Conservation (phyloP, 2,797 vertebrate genomes). For the Melanitta fusca region DNA sequence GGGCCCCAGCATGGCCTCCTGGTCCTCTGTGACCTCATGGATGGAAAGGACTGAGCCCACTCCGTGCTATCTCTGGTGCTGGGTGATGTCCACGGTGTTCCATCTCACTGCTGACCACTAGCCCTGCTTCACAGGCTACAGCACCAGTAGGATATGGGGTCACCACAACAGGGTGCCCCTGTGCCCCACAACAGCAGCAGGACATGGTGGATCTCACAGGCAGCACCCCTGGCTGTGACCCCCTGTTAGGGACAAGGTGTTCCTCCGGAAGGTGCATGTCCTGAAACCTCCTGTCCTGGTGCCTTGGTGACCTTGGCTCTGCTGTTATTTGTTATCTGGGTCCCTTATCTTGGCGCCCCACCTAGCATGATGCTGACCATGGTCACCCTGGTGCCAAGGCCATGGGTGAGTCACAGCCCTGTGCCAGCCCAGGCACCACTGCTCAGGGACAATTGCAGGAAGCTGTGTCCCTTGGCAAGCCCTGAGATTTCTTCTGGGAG, state of each 20-base stretch:
- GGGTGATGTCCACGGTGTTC: no score
- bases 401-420: background rate
- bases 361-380: background rate
- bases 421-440: background rate
- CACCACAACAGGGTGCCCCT: background rate
- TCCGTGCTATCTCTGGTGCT: no score
- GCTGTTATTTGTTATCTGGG: background rate
- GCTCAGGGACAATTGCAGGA: slow-evolving; percentile 49
- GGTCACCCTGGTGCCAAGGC: background rate
- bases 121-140: background rate
- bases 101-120: background rate
- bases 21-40: no score
- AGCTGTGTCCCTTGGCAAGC: background rate
- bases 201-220: background rate
- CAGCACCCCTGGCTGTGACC: background rate
- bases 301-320: background rate
- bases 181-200: background rate
- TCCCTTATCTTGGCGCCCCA: slow-evolving; percentile 1
- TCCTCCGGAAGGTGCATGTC: background rate
- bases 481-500: slow-evolving; percentile 6
- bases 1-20: no score
- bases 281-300: rapidly evolving
- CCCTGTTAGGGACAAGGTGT: background rate
- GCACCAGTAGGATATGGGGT: background rate
- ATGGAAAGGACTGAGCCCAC: no score